Base-by-base conservation (phyloP, 2,113 vertebrate genomes). In the Marmota monax region DNA sequence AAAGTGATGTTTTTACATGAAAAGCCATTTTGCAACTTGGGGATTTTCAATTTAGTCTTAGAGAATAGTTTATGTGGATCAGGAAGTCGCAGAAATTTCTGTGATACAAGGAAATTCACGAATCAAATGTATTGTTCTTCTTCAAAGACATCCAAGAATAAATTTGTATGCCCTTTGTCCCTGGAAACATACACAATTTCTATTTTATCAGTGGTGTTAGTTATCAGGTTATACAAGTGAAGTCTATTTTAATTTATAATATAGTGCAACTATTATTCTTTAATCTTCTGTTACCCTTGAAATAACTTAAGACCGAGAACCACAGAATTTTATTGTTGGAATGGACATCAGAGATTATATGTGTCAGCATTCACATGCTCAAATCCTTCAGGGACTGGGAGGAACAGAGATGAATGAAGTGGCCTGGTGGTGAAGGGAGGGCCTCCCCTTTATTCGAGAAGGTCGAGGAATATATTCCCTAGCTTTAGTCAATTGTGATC, bases 41-140 rank as follows among this genome's bases (percentile, higher is more conserved):
- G 20, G 42, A 61, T 20, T 96, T 95, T 74, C 5, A 11, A 39
- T 61, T 85, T 39, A 72, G 80, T 10, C 76, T 92, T 85, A 6
- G 56, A 86, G 25, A 67, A 11, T 29, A 85, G 34, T 94, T 13
- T 10, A 11, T 87, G 29, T 74, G 72, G 25, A 76, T 87, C 53
- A 88, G 56, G 37, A 93, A 92, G n/a, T 79, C 63, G 95, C 20
- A 88, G 56, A 93, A 58, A 82, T 83, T 94, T 88, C 65, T 91
- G 53, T 20, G 37, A 89, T 37, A 61, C 20, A 45, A 78, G 48
- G 39, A 95, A 39, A 74, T 78, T 48, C 56, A n/a, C 51, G 20
- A 39, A 37, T 88, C 56, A 70, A 83, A 90, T 65, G 67, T 78
- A 48, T 34, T 92, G 20, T 27, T 89, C 85, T 92, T 85, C 20